These are phyloP conservation scores for Melinopterus prodromus DNA, from an alignment of 2,888 invertebrate species.

Conservation along the genomic window DNA sequence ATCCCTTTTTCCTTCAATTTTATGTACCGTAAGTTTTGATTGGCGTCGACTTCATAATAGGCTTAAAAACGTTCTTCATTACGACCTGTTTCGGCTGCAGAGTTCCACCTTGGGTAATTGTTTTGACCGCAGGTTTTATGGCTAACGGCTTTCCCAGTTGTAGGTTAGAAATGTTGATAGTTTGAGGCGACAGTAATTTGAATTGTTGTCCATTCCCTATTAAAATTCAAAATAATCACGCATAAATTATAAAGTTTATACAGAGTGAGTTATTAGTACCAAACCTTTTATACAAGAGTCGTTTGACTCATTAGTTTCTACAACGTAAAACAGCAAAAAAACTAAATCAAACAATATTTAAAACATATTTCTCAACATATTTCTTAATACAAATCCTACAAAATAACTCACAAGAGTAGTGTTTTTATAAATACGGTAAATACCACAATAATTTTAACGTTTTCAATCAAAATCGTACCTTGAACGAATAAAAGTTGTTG, in stretches of 20 bases:
- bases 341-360: background rate
- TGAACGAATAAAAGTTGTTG: slow-evolving; percentile 63
- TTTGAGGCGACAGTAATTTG: slow-evolving; percentile 57
- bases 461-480: slow-evolving; percentile 45
- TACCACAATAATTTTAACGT: background rate
- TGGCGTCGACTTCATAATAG: slow-evolving; percentile 38
- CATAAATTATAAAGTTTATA: background rate
- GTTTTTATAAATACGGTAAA: background rate
- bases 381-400: background rate
- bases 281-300: too few relatives aligned
- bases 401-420: background rate
- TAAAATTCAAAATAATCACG: background rate
- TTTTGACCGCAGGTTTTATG: slow-evolving; percentile 50
- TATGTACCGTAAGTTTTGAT: slow-evolving; percentile 41
- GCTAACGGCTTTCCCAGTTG: slow-evolving; percentile 54
- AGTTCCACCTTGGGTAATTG: slow-evolving; percentile 49
- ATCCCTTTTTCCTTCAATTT: slow-evolving; percentile 6
- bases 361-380: too few relatives aligned
- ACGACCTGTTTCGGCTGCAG: slow-evolving; percentile 55
- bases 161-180: slow-evolving; percentile 56
- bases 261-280: too few relatives aligned
- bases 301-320: too few relatives aligned
- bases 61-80: slow-evolving; percentile 54
- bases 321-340: too few relatives aligned
- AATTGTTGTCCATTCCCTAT: slow-evolving; percentile 53